Evolutionary conservation across 2,113 vertebrate species (phyloP).

Genomic region (Tricholaema leucomelas): DNA sequence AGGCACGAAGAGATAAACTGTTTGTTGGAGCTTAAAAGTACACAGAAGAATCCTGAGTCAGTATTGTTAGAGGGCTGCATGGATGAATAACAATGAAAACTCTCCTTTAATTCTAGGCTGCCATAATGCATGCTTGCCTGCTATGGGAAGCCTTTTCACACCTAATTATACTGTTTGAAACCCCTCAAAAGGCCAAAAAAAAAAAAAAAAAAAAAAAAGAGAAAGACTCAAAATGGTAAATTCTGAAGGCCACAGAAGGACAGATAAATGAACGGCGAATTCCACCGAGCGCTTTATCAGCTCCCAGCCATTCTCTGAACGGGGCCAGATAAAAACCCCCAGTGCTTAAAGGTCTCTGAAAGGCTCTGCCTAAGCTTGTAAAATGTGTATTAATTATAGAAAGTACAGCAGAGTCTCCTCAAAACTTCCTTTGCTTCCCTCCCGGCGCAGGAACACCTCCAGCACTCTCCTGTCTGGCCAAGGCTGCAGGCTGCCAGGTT

Average conservation of each 20-base stretch:
- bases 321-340: constrained; percentile 49
- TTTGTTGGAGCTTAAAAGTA: constrained; percentile 68
- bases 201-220: too few relatives aligned
- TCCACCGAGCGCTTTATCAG: constrained; percentile 76
- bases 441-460: not conserved
- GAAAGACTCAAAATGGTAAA: constrained; percentile 61
- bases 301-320: constrained; percentile 60
- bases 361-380: constrained; percentile 57
- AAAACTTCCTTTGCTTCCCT: constrained; percentile 36
- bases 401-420: constrained; percentile 7
- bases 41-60: constrained; percentile 41
- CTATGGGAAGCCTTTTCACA: constrained; percentile 72
- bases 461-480: not conserved
- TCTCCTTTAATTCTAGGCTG: constrained; percentile 73
- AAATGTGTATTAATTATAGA: constrained; percentile 69
- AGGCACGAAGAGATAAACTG: constrained; percentile 61
- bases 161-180: constrained; percentile 74
- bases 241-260: constrained; percentile 75
- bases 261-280: constrained; percentile 76
- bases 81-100: constrained; percentile 74
- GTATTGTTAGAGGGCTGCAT: constrained; percentile 70
- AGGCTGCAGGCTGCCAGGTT: not conserved
- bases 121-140: constrained; percentile 62
- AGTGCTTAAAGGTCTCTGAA: constrained; percentile 66
- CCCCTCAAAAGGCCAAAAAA: not conserved